phyloP scores from a whole-genome alignment of 2,113 vertebrate genomes.

The Neopipo cinnamomea region DNA sequence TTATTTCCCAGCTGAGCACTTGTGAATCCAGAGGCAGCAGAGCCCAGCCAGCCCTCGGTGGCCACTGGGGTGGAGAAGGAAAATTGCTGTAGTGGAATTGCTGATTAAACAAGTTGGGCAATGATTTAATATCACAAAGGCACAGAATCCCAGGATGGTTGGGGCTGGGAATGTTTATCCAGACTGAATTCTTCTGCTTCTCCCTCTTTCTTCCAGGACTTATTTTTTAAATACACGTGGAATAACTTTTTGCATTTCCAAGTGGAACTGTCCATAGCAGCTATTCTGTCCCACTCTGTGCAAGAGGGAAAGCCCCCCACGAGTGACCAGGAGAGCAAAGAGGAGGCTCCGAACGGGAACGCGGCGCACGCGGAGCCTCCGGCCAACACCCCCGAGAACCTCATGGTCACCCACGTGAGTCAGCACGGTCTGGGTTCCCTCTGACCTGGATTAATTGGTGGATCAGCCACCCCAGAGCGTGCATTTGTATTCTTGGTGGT shows the following conservation, averaged over 20 bases:
- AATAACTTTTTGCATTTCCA: conserved; percentile 99
- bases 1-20: background rate
- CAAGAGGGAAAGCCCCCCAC: conserved; percentile 64
- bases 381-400: conserved; percentile 63
- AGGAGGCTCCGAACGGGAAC: conserved; percentile 48
- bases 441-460: background rate
- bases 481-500: background rate
- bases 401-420: conserved; percentile 88
- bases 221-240: conserved; percentile 98
- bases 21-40: background rate
- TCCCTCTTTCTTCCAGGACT: conserved; percentile 76
- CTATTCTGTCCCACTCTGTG: conserved; percentile 85
- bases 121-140: background rate
- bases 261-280: conserved; percentile 93
- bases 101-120: background rate
- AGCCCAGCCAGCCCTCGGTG: background rate
- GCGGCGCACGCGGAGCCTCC: background rate
- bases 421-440: background rate
- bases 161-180: background rate
- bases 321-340: background rate
- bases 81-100: background rate
- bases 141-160: background rate
- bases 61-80: accelerated
- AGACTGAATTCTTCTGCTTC: background rate
- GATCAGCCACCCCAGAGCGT: background rate